Evolutionary conservation across 2,797 vertebrate genomes (phyloP), one percentile per base, ranked within the genome.

Genomic region (Gallinago nigripennis): DNA sequence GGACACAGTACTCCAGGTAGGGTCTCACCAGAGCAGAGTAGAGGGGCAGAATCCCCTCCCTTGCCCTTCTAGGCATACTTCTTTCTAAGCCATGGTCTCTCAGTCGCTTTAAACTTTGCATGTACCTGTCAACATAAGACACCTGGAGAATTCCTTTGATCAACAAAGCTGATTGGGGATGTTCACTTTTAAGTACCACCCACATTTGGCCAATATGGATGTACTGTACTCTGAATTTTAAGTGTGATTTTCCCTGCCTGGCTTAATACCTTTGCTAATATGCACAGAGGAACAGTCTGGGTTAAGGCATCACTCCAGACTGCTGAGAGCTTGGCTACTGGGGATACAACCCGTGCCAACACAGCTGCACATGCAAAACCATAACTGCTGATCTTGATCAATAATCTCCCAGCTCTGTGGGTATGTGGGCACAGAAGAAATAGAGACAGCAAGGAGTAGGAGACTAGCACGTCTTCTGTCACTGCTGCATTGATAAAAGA

Each of bases 61-160:
- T 53, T 53, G 16, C 27, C 51, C 16, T 53, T 28, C 51, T 53
- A 28, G 51, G 16, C 28, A 53, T 11, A 7, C 16, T 53, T 53
- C 51, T 53, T 30, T 48, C 39, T 54, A 65, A 70, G 23, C 9
- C 16, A 15, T 25, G 9, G 19, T 51, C 7, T 30, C 21, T 73
- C n/a, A 5, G 9, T 30, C 0, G 0, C 24, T 64, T 69, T 58
- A 53, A 30, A 69, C 8, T 7, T 12, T 39, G 23, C 3, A 11
- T 25, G 27, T 27, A 46, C 16, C 24, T 82, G 43, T 41, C 65
- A 86, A 17, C 9, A 21, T 28, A 63, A 89, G 41, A 28, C n/a
- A 24, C 28, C 20, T n/a, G 3, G 56, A 51, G 33, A 82, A 16
- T 56, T 56, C 45, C 21, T 71, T 24, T 14, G 7, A 39, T 57